Evolutionary conservation across 2,797 vertebrate genomes (phyloP).

Genomic region (Peromyscus melanophrys): DNA sequence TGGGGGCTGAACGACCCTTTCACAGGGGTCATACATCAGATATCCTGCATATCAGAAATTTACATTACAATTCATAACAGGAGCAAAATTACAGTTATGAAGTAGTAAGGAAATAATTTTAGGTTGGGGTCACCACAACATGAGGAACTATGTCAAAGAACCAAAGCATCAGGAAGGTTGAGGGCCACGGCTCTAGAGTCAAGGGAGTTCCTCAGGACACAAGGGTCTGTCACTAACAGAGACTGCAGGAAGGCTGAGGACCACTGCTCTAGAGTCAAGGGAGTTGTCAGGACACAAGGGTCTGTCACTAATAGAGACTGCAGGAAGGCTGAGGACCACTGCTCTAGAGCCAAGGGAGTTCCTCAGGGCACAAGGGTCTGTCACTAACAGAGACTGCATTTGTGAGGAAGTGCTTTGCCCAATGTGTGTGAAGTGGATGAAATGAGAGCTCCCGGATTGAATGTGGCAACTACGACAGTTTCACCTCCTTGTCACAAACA

Average conservation of each 20-base stretch:
- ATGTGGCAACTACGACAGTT: neutral
- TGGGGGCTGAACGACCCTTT: neutral
- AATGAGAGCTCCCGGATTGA: slow-evolving; percentile 52
- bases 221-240: slow-evolving; percentile 18
- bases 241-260: neutral
- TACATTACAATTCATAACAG: neutral
- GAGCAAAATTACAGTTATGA: neutral
- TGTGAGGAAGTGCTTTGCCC: slow-evolving; percentile 34
- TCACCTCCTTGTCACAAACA: neutral
- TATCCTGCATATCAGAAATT: neutral
- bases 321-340: neutral
- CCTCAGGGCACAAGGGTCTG: neutral
- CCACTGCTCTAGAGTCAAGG: slow-evolving; percentile 12
- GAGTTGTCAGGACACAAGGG: neutral
- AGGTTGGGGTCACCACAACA: neutral
- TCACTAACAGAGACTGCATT: slow-evolving; percentile 4
- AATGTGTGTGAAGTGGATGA: neutral
- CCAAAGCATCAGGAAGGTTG: neutral
- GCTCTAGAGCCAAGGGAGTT: slow-evolving; percentile 4
- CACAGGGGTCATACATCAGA: neutral
- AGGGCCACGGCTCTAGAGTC: neutral
- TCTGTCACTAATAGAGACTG: slow-evolving; percentile 22
- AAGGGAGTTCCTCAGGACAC: neutral
- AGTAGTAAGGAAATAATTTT: neutral
- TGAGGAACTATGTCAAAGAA: neutral